phyloP scores from a whole-genome alignment of 2,888 invertebrate genomes.

The Caenorhabditis imperialis region DNA sequence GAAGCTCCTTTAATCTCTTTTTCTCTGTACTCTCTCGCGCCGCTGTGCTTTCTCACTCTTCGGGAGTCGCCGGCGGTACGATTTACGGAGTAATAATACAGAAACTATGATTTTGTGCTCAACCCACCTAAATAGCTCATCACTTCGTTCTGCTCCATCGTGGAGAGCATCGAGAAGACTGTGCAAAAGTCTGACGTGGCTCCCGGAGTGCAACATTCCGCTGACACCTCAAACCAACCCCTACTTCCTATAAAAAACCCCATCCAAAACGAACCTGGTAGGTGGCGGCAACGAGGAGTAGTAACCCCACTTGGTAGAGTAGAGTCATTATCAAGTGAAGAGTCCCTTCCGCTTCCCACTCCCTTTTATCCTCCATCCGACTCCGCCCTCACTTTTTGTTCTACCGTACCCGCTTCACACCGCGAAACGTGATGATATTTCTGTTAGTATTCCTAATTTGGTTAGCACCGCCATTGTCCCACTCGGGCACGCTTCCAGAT shows the following conservation, averaged over 20 bases:
- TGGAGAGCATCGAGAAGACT: constrained; percentile 69
- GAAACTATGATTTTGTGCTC: no score
- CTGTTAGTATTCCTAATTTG: constrained; percentile 3
- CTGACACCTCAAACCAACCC: constrained; percentile 51
- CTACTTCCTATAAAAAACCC: background rate
- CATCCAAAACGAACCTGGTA: constrained; percentile 32
- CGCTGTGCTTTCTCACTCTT: no score
- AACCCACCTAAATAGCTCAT: constrained; percentile 62
- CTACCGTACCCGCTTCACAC: constrained; percentile 25
- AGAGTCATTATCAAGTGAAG: constrained; percentile 63
- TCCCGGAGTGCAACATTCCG: constrained; percentile 66
- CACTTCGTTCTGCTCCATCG: constrained; percentile 71
- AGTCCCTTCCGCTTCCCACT: background rate
- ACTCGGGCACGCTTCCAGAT: constrained; percentile 17
- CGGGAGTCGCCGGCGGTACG: no score
- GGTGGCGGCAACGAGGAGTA: constrained; percentile 38
- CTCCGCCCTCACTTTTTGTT: background rate
- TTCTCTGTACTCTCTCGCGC: no score
- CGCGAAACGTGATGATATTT: constrained; percentile 30
- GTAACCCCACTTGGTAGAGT: constrained; percentile 59
- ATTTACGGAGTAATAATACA: no score
- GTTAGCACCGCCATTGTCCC: constrained; percentile 3
- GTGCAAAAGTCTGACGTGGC: constrained; percentile 70
- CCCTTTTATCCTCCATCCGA: constrained; percentile 18
- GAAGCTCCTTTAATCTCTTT: no score